Evolutionary conservation across 2,888 invertebrate genomes (phyloP).

Genomic region (Ornithoptera alexandrae): DNA sequence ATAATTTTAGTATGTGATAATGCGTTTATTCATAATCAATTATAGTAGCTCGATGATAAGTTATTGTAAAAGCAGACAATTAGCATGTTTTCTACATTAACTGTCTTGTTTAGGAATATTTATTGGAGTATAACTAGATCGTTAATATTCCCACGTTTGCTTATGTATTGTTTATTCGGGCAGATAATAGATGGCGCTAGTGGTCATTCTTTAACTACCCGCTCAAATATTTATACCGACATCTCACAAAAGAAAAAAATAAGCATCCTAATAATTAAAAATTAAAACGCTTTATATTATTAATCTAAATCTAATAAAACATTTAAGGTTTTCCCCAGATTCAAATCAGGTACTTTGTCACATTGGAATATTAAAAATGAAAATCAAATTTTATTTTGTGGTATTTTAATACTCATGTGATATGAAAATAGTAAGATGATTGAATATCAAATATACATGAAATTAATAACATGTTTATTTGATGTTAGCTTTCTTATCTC

Average conservation of each 20-base stretch:
- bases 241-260: background rate
- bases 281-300: conserved; percentile 7
- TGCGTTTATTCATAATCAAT: conserved; percentile 7
- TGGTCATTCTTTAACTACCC: conserved; percentile 10
- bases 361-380: background rate
- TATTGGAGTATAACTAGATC: conserved; percentile 15
- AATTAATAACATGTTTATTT: too few relatives aligned
- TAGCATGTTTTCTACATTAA: conserved; percentile 16
- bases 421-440: too few relatives aligned
- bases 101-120: conserved; percentile 25
- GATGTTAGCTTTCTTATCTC: too few relatives aligned
- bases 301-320: background rate
- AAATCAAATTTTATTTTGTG: too few relatives aligned
- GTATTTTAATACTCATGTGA: too few relatives aligned
- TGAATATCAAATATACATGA: too few relatives aligned
- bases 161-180: conserved; percentile 4
- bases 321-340: background rate
- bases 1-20: background rate
- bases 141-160: conserved; percentile 8
- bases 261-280: conserved; percentile 1
- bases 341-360: background rate
- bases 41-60: conserved; percentile 9
- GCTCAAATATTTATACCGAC: conserved; percentile 5
- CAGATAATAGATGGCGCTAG: conserved; percentile 47
- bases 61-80: conserved; percentile 15